These are phyloP conservation scores for Archocentrus centrarchus DNA, from an alignment of 2,113 vertebrate species.

Conservation along the genomic window DNA sequence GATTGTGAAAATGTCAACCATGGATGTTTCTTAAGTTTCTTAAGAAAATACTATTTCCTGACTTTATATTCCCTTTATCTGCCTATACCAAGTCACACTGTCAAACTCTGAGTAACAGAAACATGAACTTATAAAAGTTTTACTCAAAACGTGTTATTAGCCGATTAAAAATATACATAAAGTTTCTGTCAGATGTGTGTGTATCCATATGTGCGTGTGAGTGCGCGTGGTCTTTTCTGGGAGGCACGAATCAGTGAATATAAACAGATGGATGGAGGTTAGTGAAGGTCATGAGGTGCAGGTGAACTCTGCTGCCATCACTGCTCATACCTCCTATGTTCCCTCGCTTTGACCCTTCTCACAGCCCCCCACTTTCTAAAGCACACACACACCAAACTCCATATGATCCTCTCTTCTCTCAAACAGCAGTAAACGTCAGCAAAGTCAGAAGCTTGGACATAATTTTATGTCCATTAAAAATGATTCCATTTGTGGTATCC, in stretches of 20 bases:
- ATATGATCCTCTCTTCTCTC: background rate
- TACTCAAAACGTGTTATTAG: background rate
- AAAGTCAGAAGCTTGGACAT: background rate
- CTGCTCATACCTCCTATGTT: slow-evolving; percentile 24
- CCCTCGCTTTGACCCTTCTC: slow-evolving; percentile 30
- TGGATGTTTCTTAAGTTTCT: background rate
- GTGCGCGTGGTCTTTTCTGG: background rate
- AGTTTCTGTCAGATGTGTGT: background rate
- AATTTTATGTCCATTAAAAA: background rate
- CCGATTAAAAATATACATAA: background rate
- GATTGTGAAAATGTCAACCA: background rate
- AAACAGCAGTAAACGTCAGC: background rate
- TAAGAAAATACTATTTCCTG: background rate
- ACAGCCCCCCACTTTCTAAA: background rate
- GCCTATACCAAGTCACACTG: background rate
- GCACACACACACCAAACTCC: background rate
- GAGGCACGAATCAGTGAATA: slow-evolving; percentile 56
- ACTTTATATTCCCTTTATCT: background rate
- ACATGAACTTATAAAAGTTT: background rate
- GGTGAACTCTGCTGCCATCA: slow-evolving; percentile 55
- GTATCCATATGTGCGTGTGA: slow-evolving; percentile 5
- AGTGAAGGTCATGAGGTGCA: slow-evolving; percentile 44
- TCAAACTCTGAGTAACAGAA: background rate
- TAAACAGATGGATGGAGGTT: slow-evolving; percentile 67
- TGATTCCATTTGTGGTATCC: background rate